phyloP scores from a whole-genome alignment of 2,113 vertebrate species.

The Carlito syrichta region DNA sequence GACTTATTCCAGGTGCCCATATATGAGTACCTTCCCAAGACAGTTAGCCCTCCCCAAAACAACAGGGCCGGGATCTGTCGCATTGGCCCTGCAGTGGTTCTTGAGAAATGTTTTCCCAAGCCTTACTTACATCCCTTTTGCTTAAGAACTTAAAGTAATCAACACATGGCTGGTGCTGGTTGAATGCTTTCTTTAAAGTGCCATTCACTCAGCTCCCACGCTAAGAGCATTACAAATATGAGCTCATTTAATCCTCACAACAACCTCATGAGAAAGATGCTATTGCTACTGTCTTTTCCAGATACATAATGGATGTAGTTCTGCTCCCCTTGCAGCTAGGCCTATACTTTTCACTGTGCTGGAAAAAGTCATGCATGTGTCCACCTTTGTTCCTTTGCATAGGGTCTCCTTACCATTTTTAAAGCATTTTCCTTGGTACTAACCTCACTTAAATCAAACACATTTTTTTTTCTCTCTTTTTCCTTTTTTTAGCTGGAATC shows the following conservation, averaged over 20 bases:
- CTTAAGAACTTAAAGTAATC: background rate
- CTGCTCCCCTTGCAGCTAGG: background rate
- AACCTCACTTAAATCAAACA: background rate
- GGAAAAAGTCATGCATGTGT: background rate
- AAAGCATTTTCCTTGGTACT: background rate
- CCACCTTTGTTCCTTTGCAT: background rate
- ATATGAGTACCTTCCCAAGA: background rate
- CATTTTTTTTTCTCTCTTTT: too few species aligned
- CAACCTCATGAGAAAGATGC: accelerated
- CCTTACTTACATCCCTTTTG: background rate
- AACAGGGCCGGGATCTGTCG: too few species aligned
- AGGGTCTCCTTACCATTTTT: accelerated
- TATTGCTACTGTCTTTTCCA: background rate
- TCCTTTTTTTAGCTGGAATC: too few species aligned
- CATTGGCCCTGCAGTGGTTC: background rate
- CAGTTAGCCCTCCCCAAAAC: background rate
- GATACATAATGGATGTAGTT: accelerated
- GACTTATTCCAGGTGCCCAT: background rate
- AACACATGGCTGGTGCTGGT: background rate
- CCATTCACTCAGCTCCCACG: accelerated
- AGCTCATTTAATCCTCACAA: background rate
- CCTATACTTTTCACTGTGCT: background rate
- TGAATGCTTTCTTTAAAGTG: background rate
- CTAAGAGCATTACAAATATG: accelerated
- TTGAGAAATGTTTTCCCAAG: background rate